A percentile compares a stretch with the other conserved stretches of the same genome.
Conservation (phyloP, 2,888 invertebrate species). For the Orthosia incerta region DNA sequence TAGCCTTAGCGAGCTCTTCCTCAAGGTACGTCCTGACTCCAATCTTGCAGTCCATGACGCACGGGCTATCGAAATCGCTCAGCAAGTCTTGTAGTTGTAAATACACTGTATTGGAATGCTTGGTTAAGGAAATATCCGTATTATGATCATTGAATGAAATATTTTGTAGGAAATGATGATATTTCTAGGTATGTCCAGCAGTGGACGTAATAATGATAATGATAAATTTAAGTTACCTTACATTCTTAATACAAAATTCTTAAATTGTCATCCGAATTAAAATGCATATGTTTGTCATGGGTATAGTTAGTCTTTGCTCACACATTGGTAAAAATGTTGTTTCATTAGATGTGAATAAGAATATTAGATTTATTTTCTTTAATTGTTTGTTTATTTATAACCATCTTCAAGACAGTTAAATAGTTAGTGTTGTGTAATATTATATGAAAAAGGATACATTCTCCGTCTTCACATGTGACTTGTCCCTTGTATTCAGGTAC, state of each 20-base stretch:
- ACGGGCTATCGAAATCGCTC: conserved; percentile 97
- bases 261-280: not conserved
- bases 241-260: not conserved
- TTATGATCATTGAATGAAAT: conserved; percentile 6
- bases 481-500: conserved; percentile 98
- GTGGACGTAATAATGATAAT: not conserved
- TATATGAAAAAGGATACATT: conserved; percentile 91
- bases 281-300: not conserved
- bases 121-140: conserved; percentile 78
- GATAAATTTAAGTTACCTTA: not conserved
- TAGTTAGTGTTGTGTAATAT: conserved; percentile 36
- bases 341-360: too few relatives aligned
- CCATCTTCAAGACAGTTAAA: not conserved
- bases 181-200: not conserved
- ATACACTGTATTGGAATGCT: conserved; percentile 89
- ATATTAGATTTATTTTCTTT: too few relatives aligned
- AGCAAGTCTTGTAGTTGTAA: conserved; percentile 98
- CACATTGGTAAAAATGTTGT: not conserved
- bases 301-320: not conserved
- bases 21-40: conserved; percentile 98
- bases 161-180: not conserved
- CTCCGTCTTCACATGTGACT: conserved; percentile 94
- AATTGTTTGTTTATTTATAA: not conserved
- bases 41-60: conserved; percentile 99
- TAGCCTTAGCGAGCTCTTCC: conserved; percentile 98